Evolutionary conservation across 2,113 vertebrate genomes (phyloP), one percentile per base, ranked within the genome.

Genomic region (Pseudolaguvia tuberculata): DNA sequence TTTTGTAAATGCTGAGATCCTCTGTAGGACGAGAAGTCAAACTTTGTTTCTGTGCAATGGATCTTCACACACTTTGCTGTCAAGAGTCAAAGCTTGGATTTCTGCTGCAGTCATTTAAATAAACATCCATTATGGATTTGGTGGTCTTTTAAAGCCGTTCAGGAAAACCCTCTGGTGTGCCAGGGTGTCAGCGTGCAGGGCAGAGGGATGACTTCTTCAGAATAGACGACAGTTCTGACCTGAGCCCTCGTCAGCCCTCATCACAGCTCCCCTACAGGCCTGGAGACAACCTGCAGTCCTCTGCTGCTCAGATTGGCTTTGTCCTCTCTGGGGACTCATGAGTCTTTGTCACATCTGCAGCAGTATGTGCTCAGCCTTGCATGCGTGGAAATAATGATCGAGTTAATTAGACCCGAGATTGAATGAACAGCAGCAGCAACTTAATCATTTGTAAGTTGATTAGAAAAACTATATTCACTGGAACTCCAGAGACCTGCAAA

Each of bases 341-440:
- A 81, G 82, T 80, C 81, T 84, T 84, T 87, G 83, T 86, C 83
- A 88, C 85, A 90, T 86, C 82, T 82, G 58, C 86, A 87, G 86
- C 86, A 89, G 85, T 77, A 84, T 84, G 81, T 88, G 88, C 84
- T 88, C 88, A 89, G 86, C 83, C 88, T 90, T 88, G 89, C 89
- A 85, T 90, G 88, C 83, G 85, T 87, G 82, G 83, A 88, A 89
- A 91, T 91, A 91, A 91, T 89, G 87, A 91, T 90, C 90, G 87
- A 90, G 83, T 91, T 92, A 89, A 91, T 92, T 92, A 91, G 88
- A 91, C 89, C 89, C 86, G 86, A 88, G 88, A 90, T 89, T 88
- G 88, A 91, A 88, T 79, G 82, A 91, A 87, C 87, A 88, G 88
- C 87, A 79, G 87, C 87, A 88, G 87, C 88, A 90, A 89, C 89